Percentiles rank a stretch among this genome's conserved stretches.
Conservation (phyloP, 1,140 invertebrate genomes). For the Papilio glaucus region DNA sequence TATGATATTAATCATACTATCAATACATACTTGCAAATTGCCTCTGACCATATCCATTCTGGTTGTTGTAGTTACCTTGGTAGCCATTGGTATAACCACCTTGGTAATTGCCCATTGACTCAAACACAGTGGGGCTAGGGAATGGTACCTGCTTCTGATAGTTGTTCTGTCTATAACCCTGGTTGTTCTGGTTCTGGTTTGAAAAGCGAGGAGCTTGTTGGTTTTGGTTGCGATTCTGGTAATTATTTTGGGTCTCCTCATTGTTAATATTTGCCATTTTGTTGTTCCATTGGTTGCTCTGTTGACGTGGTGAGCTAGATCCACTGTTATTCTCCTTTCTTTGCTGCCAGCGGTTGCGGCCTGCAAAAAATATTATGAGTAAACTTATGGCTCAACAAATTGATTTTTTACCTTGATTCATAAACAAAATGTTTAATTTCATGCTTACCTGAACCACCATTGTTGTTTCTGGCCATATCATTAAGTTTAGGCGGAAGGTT, state of each 20-base stretch:
- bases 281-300: conserved; percentile 80
- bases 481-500: conserved; percentile 88
- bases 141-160: conserved; percentile 77
- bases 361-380: conserved; percentile 57
- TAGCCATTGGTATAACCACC: conserved; percentile 80
- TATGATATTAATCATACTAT: conserved; percentile 22
- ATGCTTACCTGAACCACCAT: conserved; percentile 67
- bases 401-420: too few species aligned
- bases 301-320: conserved; percentile 72
- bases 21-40: conserved; percentile 62
- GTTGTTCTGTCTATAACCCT: conserved; percentile 71
- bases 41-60: conserved; percentile 77
- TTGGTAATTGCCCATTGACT: conserved; percentile 78
- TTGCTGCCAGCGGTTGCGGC: conserved; percentile 82
- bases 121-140: conserved; percentile 78
- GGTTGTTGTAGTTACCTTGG: conserved; percentile 76
- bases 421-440: too few species aligned
- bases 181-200: conserved; percentile 72
- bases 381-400: too few species aligned
- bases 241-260: conserved; percentile 65
- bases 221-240: conserved; percentile 66
- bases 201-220: conserved; percentile 75
- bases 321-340: conserved; percentile 80
- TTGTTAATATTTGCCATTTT: conserved; percentile 69
- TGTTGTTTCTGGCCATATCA: conserved; percentile 76